phyloP scores from a whole-genome alignment of 2,113 vertebrate genomes.

The Pachypanchax playfairii region DNA sequence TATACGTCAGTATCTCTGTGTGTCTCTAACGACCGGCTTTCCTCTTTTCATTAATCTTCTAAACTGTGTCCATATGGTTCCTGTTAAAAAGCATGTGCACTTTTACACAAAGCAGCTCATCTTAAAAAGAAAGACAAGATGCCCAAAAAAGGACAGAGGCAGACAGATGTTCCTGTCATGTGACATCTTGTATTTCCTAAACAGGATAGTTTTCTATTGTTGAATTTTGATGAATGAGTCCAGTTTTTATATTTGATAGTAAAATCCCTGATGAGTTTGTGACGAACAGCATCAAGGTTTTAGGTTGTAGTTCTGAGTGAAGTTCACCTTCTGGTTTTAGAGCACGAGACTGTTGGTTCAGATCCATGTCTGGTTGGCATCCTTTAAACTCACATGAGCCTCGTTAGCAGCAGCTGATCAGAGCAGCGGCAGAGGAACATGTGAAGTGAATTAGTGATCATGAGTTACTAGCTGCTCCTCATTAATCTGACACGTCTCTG shows the following conservation, averaged over 20 bases:
- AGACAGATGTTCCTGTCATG: background rate
- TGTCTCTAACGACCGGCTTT: conserved; percentile 38
- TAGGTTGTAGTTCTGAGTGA: background rate
- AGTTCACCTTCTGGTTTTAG: background rate
- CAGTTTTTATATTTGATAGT: background rate
- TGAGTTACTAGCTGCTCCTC: conserved; percentile 43
- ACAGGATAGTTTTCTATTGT: background rate
- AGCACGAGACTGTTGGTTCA: background rate
- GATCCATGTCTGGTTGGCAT: background rate
- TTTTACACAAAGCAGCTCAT: background rate
- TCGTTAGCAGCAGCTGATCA: conserved; percentile 57
- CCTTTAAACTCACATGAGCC: conserved; percentile 47
- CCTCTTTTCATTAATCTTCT: conserved; percentile 40
- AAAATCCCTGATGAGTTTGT: too few species aligned
- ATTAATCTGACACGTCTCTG: conserved; percentile 13
- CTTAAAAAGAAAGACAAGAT: background rate
- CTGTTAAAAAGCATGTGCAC: conserved; percentile 26
- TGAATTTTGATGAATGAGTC: background rate
- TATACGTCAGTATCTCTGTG: background rate
- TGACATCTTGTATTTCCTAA: background rate
- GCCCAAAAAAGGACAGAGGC: background rate
- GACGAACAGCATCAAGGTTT: too few species aligned
- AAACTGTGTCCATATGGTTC: conserved; percentile 35
- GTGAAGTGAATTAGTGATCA: conserved; percentile 57
- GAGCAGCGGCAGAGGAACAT: conserved; percentile 36